Percentiles rank a stretch among this genome's conserved stretches.
Evolutionary conservation across 2,888 invertebrate species (phyloP).

Genomic region (Lasioglossum malachurum): DNA sequence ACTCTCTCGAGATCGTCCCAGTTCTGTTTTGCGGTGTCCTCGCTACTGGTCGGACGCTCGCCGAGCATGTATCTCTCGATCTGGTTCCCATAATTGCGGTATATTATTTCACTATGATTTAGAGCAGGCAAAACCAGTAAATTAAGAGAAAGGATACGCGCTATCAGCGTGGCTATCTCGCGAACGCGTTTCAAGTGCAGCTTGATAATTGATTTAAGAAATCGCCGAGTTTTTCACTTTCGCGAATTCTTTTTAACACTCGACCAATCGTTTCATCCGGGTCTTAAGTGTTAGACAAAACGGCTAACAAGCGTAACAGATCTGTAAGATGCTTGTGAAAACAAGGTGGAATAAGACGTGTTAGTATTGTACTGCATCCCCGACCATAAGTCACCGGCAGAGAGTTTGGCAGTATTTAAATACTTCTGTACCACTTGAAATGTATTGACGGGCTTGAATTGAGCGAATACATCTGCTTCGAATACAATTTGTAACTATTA

Average conservation of each 20-base stretch:
- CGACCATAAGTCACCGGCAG: no score
- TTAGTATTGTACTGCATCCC: no score
- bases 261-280: background rate
- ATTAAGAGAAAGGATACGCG: constrained; percentile 14
- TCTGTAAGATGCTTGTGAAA: no score
- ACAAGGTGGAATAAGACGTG: no score
- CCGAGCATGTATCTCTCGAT: constrained; percentile 21
- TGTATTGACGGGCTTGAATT: no score
- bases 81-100: constrained; percentile 42
- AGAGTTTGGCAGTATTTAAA: no score
- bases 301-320: no score
- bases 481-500: no score
- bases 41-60: constrained; percentile 19
- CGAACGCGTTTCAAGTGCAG: background rate
- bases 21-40: constrained; percentile 15
- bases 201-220: background rate
- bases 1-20: constrained; percentile 29
- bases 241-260: background rate
- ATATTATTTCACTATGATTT: constrained; percentile 28
- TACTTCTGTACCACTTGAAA: no score
- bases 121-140: background rate
- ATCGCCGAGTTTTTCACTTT: background rate
- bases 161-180: background rate
- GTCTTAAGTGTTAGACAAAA: no score
- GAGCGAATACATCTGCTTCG: no score